phyloP scores from a whole-genome alignment of 1,140 invertebrate species.

The Hycleus cichorii region DNA sequence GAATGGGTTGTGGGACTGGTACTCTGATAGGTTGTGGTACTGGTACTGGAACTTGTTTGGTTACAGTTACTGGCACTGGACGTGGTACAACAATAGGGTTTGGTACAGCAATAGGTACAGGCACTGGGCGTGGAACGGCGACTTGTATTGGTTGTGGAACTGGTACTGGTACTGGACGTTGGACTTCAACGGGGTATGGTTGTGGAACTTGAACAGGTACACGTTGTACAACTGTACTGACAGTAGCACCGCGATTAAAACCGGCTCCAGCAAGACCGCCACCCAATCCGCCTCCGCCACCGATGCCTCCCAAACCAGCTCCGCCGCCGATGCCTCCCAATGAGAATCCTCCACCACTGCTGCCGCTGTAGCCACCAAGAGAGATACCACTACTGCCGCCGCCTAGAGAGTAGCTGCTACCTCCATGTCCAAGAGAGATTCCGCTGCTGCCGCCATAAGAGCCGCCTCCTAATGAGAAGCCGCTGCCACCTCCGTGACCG shows the following conservation, averaged over 20 bases:
- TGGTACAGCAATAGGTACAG: slow-evolving; percentile 31
- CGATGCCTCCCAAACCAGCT: slow-evolving; percentile 2
- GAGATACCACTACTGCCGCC: too few species aligned
- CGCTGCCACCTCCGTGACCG: too few species aligned
- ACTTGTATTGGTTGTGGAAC: slow-evolving; percentile 14
- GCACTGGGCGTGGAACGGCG: slow-evolving; percentile 33
- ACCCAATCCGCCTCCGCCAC: slow-evolving; percentile 7
- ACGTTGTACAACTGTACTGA: slow-evolving; percentile 17
- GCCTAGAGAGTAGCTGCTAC: too few species aligned
- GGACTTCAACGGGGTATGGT: slow-evolving; percentile 42
- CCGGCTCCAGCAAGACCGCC: slow-evolving; percentile 13
- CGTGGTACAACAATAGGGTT: slow-evolving; percentile 38
- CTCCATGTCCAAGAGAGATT: too few species aligned
- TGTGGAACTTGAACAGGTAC: slow-evolving; percentile 29
- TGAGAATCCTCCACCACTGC: slow-evolving; percentile 26
- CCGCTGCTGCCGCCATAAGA: too few species aligned
- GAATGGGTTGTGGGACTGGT: slow-evolving; percentile 29
- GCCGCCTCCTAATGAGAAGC: too few species aligned
- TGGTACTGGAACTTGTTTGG: slow-evolving; percentile 27
- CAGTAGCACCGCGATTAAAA: slow-evolving; percentile 10
- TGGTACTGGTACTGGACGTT: slow-evolving; percentile 34
- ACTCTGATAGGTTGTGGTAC: slow-evolving; percentile 27
- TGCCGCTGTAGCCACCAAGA: slow-evolving; percentile 35
- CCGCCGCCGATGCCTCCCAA: slow-evolving; percentile 15
- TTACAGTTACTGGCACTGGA: slow-evolving; percentile 32